Base-by-base conservation (phyloP, 1,140 invertebrate species). In the Lucilia sericata region DNA sequence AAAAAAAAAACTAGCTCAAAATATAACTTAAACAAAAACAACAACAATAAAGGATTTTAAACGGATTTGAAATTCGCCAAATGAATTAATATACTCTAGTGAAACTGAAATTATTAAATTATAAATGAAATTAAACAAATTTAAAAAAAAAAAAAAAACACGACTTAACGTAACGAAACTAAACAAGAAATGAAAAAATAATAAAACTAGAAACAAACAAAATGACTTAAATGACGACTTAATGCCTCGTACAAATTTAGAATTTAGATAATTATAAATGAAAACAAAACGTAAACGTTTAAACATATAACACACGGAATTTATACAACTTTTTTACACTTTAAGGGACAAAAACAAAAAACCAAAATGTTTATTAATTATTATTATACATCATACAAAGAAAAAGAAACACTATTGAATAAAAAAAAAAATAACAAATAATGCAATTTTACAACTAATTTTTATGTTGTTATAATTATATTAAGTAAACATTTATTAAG, bases 1-100 rank as follows among this genome's bases (percentile, higher is more conserved):
- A 86, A 83, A 84, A 84, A 82, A 85, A 75, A 65, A 85, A 60
- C 84, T 84, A 85, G 34, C 49, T 78, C 47, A 74, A 83, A 83
- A 51, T 21, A 84, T 30, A 30, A 30, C 25, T 30, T 30, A 30
- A 30, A 47, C 30, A 19, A 80, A 83, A 84, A 81, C 55, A 51
- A 86, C 51, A 85, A 85, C 47, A 86, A 70, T 76, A 88, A 89
- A 89, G 86, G 88, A 89, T 89, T 89, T 89, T 89, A 89, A 89
- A 89, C 88, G 88, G 88, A 88, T 74, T 83, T 83, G 70, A 83
- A 75, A 83, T 83, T 83, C 82, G 55, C 51, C 25, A 82, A 74
- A 65, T n/a, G 55, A 70, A 70, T 21, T 21, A 30, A 30, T 30
- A 21, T 21, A 78, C 75, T 42, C 75, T 82, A 55, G 36, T 82